These are phyloP conservation scores for Tapera naevia DNA, from an alignment of 2,797 vertebrate genomes.

Conservation along the genomic window DNA sequence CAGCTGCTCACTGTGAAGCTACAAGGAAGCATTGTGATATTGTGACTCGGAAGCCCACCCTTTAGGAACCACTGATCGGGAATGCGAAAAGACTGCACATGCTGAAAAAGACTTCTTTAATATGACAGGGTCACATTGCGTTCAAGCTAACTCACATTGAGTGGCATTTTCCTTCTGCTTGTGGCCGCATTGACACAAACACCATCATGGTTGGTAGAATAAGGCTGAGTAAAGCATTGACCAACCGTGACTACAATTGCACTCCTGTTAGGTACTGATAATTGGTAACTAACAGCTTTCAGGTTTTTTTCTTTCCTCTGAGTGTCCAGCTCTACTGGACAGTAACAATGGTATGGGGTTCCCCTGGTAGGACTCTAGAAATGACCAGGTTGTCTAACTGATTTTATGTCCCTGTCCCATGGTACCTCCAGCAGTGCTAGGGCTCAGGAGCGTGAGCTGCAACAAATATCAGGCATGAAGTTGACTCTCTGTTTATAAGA, in stretches of 20 bases:
- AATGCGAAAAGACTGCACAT: neutral
- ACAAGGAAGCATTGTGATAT: neutral
- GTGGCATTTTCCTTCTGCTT: neutral
- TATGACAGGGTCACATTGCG: neutral
- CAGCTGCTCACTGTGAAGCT: neutral
- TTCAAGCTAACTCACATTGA: neutral
- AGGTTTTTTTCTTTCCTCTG: neutral
- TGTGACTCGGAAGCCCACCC: constrained; percentile 32
- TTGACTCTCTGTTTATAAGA: constrained; percentile 11
- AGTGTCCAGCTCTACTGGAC: neutral
- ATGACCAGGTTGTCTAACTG: neutral
- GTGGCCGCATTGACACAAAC: neutral
- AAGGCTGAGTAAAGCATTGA: neutral
- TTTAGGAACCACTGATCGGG: neutral
- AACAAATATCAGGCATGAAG: neutral
- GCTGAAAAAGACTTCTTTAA: constrained; percentile 3
- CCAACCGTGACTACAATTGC: neutral
- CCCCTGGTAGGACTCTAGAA: neutral
- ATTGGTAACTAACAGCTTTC: neutral
- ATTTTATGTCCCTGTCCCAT: neutral
- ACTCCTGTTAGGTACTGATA: neutral
- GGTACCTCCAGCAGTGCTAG: neutral
- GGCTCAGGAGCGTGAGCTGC: neutral
- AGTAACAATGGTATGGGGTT: neutral
- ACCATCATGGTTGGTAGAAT: neutral